Base-by-base conservation (phyloP, 1,140 invertebrate species). In the Pseudachorutes palmiensis region DNA sequence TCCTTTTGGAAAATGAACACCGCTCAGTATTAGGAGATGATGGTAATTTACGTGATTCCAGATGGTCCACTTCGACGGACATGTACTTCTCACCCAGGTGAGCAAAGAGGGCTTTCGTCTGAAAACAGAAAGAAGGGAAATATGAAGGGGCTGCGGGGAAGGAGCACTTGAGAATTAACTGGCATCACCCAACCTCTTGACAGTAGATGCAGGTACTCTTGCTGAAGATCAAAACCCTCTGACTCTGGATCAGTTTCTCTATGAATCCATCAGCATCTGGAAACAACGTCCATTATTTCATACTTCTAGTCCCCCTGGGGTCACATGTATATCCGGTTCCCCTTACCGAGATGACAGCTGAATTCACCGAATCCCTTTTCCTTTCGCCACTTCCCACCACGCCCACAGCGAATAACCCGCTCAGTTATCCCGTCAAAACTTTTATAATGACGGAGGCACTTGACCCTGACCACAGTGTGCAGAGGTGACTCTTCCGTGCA, bases 121-220 rank as follows among this genome's bases (percentile, higher is more conserved):
- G 26, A 63, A 41, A 41, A 32, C n/a, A 63, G 14, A 48, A 45
- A 45, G 14, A 12, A 63, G 29, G 26, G 32, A 31, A 9, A 45
- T n/a, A n/a, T 45, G 51, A 55, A 55, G 51, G 24, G 51, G 9
- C 51, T 22, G 9, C 24, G 51, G 24, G 24, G 51, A 5, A 55
- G 51, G 3, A 9, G 24, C 9, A 55, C 9, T 16, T n/a, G n/a
- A n/a, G 51, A 55, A 55, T 55, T 55, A 55, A 24, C 9, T 55
- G 51, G 51, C 2, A 45, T 14, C 29, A 26, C 61, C 31, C 19
- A 61, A 55, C 61, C 61, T 48, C 24, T 9, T 14, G 9, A 24
- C 61, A 63, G 33, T 63, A 63, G 30, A 3, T 41, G 33, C 61
- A 63, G 19, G 26, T 31, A 41, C 61, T 63, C 28, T n/a, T 32